Evolutionary conservation across 2,797 vertebrate genomes (phyloP).

Genomic region (Sibirionetta formosa): DNA sequence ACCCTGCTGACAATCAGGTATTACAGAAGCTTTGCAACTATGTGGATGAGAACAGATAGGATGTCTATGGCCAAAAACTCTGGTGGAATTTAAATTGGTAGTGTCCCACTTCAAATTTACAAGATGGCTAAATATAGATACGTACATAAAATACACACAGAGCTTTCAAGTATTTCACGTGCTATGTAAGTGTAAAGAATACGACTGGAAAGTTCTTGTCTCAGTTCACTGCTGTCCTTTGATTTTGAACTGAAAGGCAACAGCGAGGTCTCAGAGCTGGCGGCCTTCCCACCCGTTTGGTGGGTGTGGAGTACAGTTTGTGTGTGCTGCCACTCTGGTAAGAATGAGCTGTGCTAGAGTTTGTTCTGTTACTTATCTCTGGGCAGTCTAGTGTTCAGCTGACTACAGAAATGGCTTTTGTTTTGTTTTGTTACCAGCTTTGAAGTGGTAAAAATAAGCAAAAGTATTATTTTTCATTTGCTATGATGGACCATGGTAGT

Average conservation of each 20-base stretch:
- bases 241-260: background rate
- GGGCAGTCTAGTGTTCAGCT: background rate
- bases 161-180: background rate
- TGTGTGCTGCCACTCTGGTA: background rate
- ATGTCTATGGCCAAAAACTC: background rate
- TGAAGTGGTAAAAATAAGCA: background rate
- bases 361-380: background rate
- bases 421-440: background rate
- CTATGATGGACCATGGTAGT: background rate
- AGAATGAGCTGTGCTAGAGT: background rate
- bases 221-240: background rate
- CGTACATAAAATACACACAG: accelerated
- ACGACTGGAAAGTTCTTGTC: background rate
- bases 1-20: slow-evolving; percentile 20
- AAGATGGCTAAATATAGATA: background rate
- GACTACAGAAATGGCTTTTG: background rate
- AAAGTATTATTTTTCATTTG: slow-evolving; percentile 23
- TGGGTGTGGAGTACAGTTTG: background rate
- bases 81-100: slow-evolving; percentile 23
- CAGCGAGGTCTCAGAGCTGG: background rate
- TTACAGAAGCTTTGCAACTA: slow-evolving; percentile 31
- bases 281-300: background rate
- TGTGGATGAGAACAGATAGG: background rate
- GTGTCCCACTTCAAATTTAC: slow-evolving; percentile 17
- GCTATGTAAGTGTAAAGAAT: background rate